Evolutionary conservation across 2,797 vertebrate species (phyloP), one percentile per base, ranked within the genome.

Genomic region (Diglossa cyanea): DNA sequence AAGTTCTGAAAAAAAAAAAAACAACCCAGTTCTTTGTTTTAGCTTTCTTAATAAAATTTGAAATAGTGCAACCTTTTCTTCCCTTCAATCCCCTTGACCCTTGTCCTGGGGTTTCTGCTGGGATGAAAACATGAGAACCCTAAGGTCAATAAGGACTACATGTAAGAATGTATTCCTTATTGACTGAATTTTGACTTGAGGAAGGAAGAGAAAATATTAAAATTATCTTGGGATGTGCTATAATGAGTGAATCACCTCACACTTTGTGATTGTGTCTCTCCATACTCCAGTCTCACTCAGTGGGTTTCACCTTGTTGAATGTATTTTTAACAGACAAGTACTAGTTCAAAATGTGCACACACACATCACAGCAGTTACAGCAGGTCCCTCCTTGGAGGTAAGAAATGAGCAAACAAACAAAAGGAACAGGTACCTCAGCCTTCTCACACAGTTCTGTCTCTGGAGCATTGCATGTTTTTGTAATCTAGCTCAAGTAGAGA

Each of bases 171-270:
- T n/a, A n/a, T n/a, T n/a, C n/a, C n/a, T n/a, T n/a, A n/a, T n/a
- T n/a, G n/a, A n/a, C n/a, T 61, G 78, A 88, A 82, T 93, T 97
- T 79, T 72, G 60, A 91, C n/a, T 11, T 33, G 50, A 94, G 48
- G 4, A 55, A 87, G 39, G n/a, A 81, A 92, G 89, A 84, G 53
- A 70, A 70, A 71, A 88, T 7, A 55, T 79, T 87, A 31, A 74
- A 93, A 94, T 81, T 11, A 65, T 78, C 66, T 76, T 80, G n/a
- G 28, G 63, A 79, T 79, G 42, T 60, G 35, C 40, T 51, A 55
- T 75, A 82, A 76, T 67, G 55, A 86, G 16, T 79, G 82, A 93
- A 82, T 63, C 35, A 26, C 40, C 17, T 74, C 39, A 50, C 14
- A 73, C 79, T 63, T 93, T 25, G 9, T 63, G 17, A 72, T 70